These are phyloP conservation scores for Lerista edwardsae DNA, from an alignment of 2,797 vertebrate genomes.

Conservation along the genomic window DNA sequence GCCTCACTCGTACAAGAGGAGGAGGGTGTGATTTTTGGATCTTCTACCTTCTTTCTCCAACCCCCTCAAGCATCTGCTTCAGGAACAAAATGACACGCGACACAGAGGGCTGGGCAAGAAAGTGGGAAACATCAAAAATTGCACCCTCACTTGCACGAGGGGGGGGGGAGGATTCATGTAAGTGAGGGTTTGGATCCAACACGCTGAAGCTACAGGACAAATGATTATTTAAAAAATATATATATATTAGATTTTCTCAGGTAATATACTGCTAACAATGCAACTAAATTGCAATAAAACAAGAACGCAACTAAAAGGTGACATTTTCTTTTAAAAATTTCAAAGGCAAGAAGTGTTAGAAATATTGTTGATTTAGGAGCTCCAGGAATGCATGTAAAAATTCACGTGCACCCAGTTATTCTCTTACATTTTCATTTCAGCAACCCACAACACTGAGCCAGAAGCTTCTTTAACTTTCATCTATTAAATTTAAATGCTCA, in stretches of 20 bases:
- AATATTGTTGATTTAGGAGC: background rate
- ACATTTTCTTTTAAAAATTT: background rate
- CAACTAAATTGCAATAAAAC: background rate
- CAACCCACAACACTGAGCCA: background rate
- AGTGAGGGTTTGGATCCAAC: too few relatives aligned
- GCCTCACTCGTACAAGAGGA: too few relatives aligned
- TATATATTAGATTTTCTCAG: slow-evolving; percentile 8
- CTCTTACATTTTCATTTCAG: background rate
- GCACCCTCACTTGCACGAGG: too few relatives aligned
- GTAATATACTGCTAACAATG: background rate
- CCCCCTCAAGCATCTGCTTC: too few relatives aligned
- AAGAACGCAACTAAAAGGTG: background rate
- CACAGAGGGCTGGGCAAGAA: too few relatives aligned
- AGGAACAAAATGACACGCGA: too few relatives aligned
- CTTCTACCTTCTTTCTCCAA: too few relatives aligned
- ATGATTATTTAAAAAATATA: background rate
- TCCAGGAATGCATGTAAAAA: background rate
- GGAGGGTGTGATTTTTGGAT: too few relatives aligned
- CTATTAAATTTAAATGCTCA: background rate
- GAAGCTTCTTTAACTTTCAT: background rate
- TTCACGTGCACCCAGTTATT: background rate
- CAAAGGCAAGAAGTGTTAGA: background rate
- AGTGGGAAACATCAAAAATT: too few relatives aligned
- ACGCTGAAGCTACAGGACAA: background rate
- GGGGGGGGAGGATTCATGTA: too few relatives aligned